Evolutionary conservation across 1,140 invertebrate species (phyloP).

Genomic region (Apis florea): DNA sequence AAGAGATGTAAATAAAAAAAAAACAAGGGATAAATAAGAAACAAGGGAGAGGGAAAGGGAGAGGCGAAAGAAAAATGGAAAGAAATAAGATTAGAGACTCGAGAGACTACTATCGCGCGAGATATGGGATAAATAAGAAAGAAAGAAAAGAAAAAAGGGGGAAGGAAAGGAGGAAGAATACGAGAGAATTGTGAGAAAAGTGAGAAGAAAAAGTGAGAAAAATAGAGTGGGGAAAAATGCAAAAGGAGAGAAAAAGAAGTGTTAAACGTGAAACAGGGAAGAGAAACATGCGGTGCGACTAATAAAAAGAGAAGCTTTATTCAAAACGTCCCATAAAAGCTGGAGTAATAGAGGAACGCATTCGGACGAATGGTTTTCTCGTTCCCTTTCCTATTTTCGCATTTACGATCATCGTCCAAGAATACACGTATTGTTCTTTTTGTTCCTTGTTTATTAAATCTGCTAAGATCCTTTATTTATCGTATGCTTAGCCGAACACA

Average conservation of each 20-base stretch:
- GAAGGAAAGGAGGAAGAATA: not conserved
- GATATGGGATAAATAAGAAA: not conserved
- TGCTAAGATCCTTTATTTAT: not conserved
- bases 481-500: not conserved
- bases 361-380: not conserved
- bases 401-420: not conserved
- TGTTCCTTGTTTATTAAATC: not conserved
- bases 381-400: not conserved
- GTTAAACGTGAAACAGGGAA: not conserved
- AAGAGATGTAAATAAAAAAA: too few species aligned
- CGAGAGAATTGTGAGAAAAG: not conserved
- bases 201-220: not conserved
- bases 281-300: not conserved
- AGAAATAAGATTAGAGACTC: not conserved
- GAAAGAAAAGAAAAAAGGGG: not conserved
- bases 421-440: not conserved
- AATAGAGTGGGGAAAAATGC: not conserved
- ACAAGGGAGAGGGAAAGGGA: not conserved
- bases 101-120: too few species aligned
- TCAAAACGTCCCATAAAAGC: not conserved
- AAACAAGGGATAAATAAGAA: not conserved
- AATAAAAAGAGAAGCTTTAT: not conserved
- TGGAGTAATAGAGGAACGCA: not conserved
- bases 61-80: not conserved
- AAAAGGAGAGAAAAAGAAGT: not conserved